phyloP scores from a whole-genome alignment of 64 coral and sea anemone genomes.

The Montipora cactus region DNA sequence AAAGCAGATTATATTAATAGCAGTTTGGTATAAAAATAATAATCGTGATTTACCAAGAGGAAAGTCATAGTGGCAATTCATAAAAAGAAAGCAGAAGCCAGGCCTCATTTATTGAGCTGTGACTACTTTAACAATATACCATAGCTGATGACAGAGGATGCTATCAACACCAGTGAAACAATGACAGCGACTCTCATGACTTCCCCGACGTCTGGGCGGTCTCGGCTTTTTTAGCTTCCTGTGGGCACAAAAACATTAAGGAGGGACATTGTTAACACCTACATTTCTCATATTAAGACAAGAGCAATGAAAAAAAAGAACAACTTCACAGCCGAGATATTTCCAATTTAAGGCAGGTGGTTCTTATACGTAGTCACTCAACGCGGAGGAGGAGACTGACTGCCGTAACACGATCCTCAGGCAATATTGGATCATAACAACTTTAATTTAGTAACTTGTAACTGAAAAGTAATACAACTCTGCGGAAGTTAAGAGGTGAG shows the following conservation, averaged over 20 bases:
- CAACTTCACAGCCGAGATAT: background rate
- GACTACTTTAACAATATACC: background rate
- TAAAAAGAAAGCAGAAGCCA: too few relatives aligned
- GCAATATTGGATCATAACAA: background rate
- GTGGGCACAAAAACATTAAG: background rate
- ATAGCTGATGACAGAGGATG: slow-evolving; percentile 28
- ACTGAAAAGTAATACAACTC: background rate
- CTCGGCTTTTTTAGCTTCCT: background rate
- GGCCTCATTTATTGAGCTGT: too few relatives aligned
- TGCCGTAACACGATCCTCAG: background rate
- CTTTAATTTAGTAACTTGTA: background rate
- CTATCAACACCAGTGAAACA: slow-evolving; percentile 13
- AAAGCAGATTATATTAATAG: too few relatives aligned
- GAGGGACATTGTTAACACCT: background rate
- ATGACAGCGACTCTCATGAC: background rate
- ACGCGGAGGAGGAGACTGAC: background rate
- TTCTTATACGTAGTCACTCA: background rate
- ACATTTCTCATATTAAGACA: background rate
- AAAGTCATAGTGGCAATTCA: too few relatives aligned
- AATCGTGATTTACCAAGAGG: too few relatives aligned
- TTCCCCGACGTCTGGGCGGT: background rate
- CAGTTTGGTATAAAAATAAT: too few relatives aligned
- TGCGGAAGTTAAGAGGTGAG: too few relatives aligned
- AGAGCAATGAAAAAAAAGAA: background rate
- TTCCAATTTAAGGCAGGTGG: background rate